Percentiles rank a stretch among this genome's conserved stretches.
These are phyloP conservation scores for Brachynemurus nebulosus DNA, from an alignment of 2,888 invertebrate genomes.

Conservation along the genomic window DNA sequence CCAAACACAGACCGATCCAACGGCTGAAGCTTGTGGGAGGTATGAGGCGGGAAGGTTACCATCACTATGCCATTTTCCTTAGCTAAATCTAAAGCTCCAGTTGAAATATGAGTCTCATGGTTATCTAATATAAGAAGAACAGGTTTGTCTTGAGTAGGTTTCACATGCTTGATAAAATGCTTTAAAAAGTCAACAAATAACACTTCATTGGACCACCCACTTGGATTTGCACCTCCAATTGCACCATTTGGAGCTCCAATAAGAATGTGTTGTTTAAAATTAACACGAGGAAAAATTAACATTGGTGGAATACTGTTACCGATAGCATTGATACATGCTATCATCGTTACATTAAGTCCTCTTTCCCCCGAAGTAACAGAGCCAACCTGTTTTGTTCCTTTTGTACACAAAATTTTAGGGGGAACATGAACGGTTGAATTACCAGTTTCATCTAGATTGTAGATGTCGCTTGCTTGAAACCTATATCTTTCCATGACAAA, in stretches of 20 bases:
- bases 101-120: conserved; percentile 3
- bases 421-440: conserved; percentile 18
- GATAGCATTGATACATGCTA: conserved; percentile 18
- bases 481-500: conserved; percentile 16
- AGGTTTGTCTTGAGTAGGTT: conserved; percentile 9
- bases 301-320: conserved; percentile 23
- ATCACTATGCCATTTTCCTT: conserved; percentile 2
- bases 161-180: conserved; percentile 16
- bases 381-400: conserved; percentile 12
- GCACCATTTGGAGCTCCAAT: conserved; percentile 14
- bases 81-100: neutral
- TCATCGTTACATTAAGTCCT: neutral
- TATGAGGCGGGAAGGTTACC: conserved; percentile 13
- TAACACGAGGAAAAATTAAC: conserved; percentile 22
- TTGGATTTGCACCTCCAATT: conserved; percentile 16
- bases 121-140: conserved; percentile 8
- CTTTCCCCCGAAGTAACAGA: neutral
- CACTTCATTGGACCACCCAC: conserved; percentile 20
- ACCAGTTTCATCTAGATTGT: conserved; percentile 18
- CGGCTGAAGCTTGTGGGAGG: conserved; percentile 14
- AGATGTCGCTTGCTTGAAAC: conserved; percentile 16
- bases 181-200: conserved; percentile 16
- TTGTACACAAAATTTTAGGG: conserved; percentile 18
- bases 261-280: conserved; percentile 15
- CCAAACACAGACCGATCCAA: conserved; percentile 12